These are phyloP conservation scores for Clarias laeviceps DNA, from an alignment of 2,797 vertebrate species.

Conservation along the genomic window DNA sequence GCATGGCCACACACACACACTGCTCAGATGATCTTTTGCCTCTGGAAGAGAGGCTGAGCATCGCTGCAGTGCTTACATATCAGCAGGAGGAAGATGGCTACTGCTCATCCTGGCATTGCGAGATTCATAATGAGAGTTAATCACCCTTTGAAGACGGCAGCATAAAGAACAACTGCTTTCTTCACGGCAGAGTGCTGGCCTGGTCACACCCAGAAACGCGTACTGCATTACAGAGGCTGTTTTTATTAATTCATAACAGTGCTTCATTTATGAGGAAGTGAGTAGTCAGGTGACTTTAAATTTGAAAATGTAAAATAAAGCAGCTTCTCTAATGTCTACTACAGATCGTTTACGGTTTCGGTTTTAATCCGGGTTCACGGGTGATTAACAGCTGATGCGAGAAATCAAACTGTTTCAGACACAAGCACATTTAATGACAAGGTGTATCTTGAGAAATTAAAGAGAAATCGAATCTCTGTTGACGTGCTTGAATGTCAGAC, in stretches of 20 bases:
- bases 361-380: neutral
- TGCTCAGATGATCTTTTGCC: conserved; percentile 63
- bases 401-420: neutral
- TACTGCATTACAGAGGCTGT: conserved; percentile 18
- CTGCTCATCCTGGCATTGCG: conserved; percentile 26
- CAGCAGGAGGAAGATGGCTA: conserved; percentile 56
- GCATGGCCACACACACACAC: conserved; percentile 16
- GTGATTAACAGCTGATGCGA: neutral
- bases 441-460: conserved; percentile 34
- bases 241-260: conserved; percentile 31
- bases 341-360: neutral
- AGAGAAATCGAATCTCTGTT: conserved; percentile 34
- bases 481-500: conserved; percentile 25
- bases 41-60: conserved; percentile 61
- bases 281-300: neutral
- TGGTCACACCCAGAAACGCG: conserved; percentile 29
- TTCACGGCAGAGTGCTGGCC: conserved; percentile 11
- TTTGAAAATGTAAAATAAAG: conserved; percentile 20
- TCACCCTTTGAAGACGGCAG: conserved; percentile 32
- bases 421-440: conserved; percentile 30
- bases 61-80: conserved; percentile 42
- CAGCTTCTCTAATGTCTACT: neutral
- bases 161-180: conserved; percentile 7
- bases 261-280: conserved; percentile 14
- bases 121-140: conserved; percentile 46